Evolutionary conservation across 2,888 invertebrate species (phyloP).

Genomic region (Eucera pruinosa): DNA sequence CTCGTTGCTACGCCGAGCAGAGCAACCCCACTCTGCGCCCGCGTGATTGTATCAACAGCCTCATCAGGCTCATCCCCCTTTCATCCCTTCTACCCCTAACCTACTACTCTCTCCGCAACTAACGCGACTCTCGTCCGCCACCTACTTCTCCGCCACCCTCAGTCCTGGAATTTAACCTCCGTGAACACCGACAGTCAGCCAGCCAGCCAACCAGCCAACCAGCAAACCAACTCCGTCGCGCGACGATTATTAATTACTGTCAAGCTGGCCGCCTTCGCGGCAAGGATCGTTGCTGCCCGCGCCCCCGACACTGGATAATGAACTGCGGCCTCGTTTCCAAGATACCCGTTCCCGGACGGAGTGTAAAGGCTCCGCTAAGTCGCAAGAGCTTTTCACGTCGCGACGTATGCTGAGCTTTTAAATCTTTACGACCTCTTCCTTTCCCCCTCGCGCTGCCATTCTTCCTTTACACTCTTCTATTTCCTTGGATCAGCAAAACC

Average conservation of each 20-base stretch:
- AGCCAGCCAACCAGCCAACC: slow-evolving; percentile 49
- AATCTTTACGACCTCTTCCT: slow-evolving; percentile 2
- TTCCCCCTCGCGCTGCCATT: neutral
- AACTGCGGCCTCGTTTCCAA: slow-evolving; percentile 50
- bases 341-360: slow-evolving; percentile 4
- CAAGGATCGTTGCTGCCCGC: slow-evolving; percentile 22
- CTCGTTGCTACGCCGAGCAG: slow-evolving; percentile 62
- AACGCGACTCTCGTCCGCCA: slow-evolving; percentile 67
- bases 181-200: slow-evolving; percentile 59
- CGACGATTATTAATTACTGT: slow-evolving; percentile 66
- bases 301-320: slow-evolving; percentile 40
- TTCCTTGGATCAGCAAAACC: no score
- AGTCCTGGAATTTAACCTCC: slow-evolving; percentile 63
- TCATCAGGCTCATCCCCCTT: slow-evolving; percentile 80
- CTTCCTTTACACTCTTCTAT: neutral
- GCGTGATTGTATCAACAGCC: slow-evolving; percentile 83
- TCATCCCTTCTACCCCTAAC: slow-evolving; percentile 60
- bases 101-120: slow-evolving; percentile 52
- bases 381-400: slow-evolving; percentile 7
- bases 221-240: slow-evolving; percentile 54
- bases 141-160: slow-evolving; percentile 48
- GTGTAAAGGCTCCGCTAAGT: slow-evolving; percentile 13
- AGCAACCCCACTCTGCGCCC: slow-evolving; percentile 69
- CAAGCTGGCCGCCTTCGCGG: slow-evolving; percentile 51
- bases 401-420: slow-evolving; percentile 18